Evolutionary conservation across 2,113 vertebrate species (phyloP), one percentile per base, ranked within the genome.

Genomic region (Caranx ignobilis): DNA sequence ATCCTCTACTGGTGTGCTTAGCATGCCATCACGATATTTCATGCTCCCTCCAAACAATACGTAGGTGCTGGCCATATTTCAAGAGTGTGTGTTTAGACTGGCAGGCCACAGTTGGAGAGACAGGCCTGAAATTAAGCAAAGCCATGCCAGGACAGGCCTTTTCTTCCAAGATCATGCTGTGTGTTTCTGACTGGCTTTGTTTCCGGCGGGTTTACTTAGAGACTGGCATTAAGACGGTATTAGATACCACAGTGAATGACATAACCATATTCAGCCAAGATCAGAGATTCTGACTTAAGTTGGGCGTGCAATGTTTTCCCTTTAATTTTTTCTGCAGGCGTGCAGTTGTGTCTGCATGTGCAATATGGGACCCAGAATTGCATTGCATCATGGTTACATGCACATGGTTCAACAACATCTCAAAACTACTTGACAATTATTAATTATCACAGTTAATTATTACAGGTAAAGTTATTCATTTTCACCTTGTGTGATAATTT

Each of bases 71-170:
- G 78, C 75, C 74, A 64, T 89, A 85, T 81, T 89, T 92, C 74
- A 87, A 72, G 62, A 77, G 67, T 63, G 64, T 87, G 72, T 92
- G 91, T 91, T 92, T 89, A 87, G 80, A 81, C 77, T 86, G 85
- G 84, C 77, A 85, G 66, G 60, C 68, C 65, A 78, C 57, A 47
- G 72, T 54, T 71, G 52, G 74, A 86, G 37, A 81, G 56, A 80
- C 72, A 75, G 66, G 57, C 55, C 47, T 82, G 56, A 86, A 83
- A 68, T 76, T 56, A 77, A 79, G 68, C 34, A 56, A 55, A 50
- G 71, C 77, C 35, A 5, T 82, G 88, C 67, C 75, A 62, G 71
- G 47, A 71, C 78, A 76, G 71, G 68, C 54, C 60, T 34, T 1
- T 70, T 55, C 66, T 74, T 74, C 67, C 59, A 73, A 65, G 39